Conservation (phyloP, 2,113 vertebrate genomes). For the Dissostichus mawsoni region DNA sequence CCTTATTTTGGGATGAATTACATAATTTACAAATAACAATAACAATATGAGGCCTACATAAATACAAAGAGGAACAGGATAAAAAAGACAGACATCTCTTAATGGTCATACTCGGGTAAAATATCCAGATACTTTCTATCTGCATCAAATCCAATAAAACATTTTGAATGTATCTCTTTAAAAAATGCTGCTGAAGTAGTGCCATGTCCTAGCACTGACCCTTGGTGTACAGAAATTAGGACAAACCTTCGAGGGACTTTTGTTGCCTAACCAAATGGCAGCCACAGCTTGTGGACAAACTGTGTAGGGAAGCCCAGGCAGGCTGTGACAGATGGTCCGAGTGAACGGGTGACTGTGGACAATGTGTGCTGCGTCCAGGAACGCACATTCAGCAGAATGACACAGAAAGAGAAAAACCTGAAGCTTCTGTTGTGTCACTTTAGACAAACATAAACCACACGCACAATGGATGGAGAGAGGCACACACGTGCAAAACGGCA, state of each 20-base stretch:
- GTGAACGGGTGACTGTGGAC: slow-evolving; percentile 62
- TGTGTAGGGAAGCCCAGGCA: slow-evolving; percentile 63
- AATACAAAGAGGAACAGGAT: not conserved
- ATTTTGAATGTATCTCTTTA: not conserved
- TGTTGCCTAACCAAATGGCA: slow-evolving; percentile 70
- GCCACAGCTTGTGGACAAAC: slow-evolving; percentile 76
- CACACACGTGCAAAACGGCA: not conserved
- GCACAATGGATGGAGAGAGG: slow-evolving; percentile 13
- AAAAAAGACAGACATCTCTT: not conserved
- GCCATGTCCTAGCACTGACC: slow-evolving; percentile 51
- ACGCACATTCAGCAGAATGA: slow-evolving; percentile 63
- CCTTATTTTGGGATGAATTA: not conserved
- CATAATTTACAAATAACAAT: not conserved
- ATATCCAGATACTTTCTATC: no score
- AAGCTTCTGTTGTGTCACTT: slow-evolving; percentile 58
- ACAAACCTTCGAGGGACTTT: slow-evolving; percentile 66
- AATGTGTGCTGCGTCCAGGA: slow-evolving; percentile 54
- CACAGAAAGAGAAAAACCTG: slow-evolving; percentile 46
- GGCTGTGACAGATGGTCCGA: slow-evolving; percentile 76
- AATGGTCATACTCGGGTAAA: not conserved
- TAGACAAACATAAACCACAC: slow-evolving; percentile 11
- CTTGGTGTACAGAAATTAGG: slow-evolving; percentile 52
- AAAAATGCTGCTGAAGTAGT: slow-evolving; percentile 9
- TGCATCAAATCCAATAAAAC: not conserved
- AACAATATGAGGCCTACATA: not conserved